These are phyloP conservation scores for Chorisops tibialis DNA, from an alignment of 2,888 invertebrate genomes.

Conservation along the genomic window DNA sequence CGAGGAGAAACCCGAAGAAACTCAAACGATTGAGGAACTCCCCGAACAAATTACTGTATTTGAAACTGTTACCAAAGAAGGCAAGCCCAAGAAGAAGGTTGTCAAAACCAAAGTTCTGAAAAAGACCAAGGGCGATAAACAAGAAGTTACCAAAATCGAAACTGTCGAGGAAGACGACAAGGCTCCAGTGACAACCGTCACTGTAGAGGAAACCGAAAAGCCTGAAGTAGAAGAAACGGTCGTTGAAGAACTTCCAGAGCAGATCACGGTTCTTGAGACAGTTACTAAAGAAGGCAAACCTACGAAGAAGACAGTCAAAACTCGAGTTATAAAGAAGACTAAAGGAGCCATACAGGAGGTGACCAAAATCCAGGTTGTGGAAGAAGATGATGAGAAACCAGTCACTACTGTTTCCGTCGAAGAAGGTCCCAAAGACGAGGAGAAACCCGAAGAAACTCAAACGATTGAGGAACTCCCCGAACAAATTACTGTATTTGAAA, in stretches of 20 bases:
- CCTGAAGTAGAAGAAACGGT: constrained; percentile 31
- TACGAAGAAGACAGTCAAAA: constrained; percentile 43
- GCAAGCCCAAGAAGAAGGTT: constrained; percentile 42
- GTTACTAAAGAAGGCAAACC: constrained; percentile 43
- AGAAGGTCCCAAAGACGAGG: constrained; percentile 37
- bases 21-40: constrained; percentile 33
- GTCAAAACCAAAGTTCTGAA: constrained; percentile 46
- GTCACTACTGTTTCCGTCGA: constrained; percentile 41
- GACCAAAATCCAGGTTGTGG: constrained; percentile 48
- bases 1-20: constrained; percentile 34
- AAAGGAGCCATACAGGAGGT: constrained; percentile 43
- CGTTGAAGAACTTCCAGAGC: constrained; percentile 45
- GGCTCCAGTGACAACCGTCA: constrained; percentile 45
- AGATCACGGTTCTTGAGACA: constrained; percentile 43
- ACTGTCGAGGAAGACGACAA: constrained; percentile 50
- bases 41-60: constrained; percentile 38
- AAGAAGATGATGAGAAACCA: constrained; percentile 38
- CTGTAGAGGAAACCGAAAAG: constrained; percentile 36
- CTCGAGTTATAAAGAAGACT: constrained; percentile 44
- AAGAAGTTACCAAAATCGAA: constrained; percentile 50
- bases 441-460: constrained; percentile 31
- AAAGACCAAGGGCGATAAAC: constrained; percentile 46
- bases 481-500: constrained; percentile 40
- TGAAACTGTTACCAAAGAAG: constrained; percentile 38
- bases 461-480: constrained; percentile 44